A percentile compares a stretch with the other conserved stretches of the same genome.
Evolutionary conservation across 2,113 vertebrate genomes (phyloP).

Genomic region (Collichthys lucidus): DNA sequence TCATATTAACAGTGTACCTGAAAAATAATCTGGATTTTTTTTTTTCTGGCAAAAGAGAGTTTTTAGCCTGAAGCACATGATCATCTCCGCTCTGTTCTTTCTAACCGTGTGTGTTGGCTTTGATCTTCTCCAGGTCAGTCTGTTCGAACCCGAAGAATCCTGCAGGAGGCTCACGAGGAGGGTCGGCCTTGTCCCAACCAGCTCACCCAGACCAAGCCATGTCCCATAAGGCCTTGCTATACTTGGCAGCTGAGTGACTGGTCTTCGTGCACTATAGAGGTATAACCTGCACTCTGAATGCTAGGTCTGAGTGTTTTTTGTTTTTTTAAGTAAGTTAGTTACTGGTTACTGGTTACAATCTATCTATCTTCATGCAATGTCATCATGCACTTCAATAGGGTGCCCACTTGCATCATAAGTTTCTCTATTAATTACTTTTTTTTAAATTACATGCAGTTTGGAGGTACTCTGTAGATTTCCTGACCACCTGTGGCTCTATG

Average conservation of each 20-base stretch:
- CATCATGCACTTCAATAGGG: not conserved
- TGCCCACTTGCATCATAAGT: not conserved
- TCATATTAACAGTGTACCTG: not conserved
- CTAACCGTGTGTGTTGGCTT: not conserved
- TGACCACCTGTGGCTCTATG: not conserved
- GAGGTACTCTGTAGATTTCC: not conserved
- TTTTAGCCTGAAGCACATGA: not conserved
- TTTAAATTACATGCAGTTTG: not conserved
- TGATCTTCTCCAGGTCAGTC: slow-evolving; percentile 85
- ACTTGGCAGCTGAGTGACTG: slow-evolving; percentile 91
- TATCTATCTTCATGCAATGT: not conserved
- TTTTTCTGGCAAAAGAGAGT: not conserved
- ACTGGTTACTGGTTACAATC: too few species aligned
- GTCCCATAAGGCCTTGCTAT: slow-evolving; percentile 92
- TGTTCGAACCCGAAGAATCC: slow-evolving; percentile 86
- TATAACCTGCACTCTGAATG: slow-evolving; percentile 68
- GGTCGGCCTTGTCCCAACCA: slow-evolving; percentile 90
- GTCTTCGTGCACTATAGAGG: slow-evolving; percentile 91
- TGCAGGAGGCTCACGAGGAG: slow-evolving; percentile 88
- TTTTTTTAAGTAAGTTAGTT: too few species aligned
- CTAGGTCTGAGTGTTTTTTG: too few species aligned
- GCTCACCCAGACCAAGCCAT: slow-evolving; percentile 90
- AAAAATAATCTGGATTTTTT: not conserved
- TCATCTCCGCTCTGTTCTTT: not conserved
- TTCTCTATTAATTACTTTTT: not conserved